Base-by-base conservation (phyloP, 2,113 vertebrate genomes). In the Chionodraco myersi region DNA sequence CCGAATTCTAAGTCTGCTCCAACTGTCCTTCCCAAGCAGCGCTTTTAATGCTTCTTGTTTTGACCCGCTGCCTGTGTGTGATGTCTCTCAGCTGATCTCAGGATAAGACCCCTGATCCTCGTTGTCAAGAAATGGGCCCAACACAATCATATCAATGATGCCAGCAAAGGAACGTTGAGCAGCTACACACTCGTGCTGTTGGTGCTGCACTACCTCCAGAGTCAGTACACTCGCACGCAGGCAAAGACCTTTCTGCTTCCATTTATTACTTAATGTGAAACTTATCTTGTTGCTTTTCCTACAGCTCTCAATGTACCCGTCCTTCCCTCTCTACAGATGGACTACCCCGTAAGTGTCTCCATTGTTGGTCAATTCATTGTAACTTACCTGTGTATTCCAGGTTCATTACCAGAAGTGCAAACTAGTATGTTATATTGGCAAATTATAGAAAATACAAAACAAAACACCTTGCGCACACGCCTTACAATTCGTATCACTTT, bases 141-240 rank as follows among this genome's bases (percentile, higher is more conserved):
- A 77, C 95, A 97, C 86, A 94, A 94, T 91, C 90, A 95, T 0
- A 98, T 99, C 93, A 99, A 99, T 54, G 96, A 99, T 85, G 98
- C 98, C 89, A 99, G 98, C 92, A 97, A 96, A 86, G 98, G 98
- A 90, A 99, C 98, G 72, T 93, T 99, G 82, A 99, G 67, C 96
- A 99, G 98, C 95, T 99, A 99, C 90, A 96, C 96, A 79, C 95
- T 99, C 84, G 97, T 96, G 54, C 93, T 99, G 91, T 98, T 99
- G 98, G 96, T 97, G 91, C 94, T 99, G 90, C 96, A 99, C 95
- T 99, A 97, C 93, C 97, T 99, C 93, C 98, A 99, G 94, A 98
- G 98, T 99, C 92, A 97, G 98, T 97, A 87, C 47, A 73, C 0
- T 60, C 44, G 57, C 21, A 59, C 63, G 18, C 23, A 56, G 14